phyloP scores from a whole-genome alignment of 2,113 vertebrate genomes.

The Eublepharis macularius region DNA sequence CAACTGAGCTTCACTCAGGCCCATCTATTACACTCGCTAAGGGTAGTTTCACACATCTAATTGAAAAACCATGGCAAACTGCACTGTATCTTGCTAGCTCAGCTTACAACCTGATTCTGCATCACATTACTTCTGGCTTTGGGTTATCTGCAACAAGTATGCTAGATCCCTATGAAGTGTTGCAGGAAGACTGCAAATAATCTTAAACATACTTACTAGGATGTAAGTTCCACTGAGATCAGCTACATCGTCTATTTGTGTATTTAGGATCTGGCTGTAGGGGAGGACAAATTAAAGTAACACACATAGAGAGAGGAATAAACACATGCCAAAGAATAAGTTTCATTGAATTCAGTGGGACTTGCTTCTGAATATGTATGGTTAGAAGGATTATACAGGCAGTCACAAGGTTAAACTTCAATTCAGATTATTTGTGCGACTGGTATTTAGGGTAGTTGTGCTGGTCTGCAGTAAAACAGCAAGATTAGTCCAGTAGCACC shows the following conservation, averaged over 20 bases:
- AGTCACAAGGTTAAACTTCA: neutral
- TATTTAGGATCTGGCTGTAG: neutral
- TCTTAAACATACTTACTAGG: neutral
- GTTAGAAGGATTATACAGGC: neutral
- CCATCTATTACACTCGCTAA: conserved; percentile 7
- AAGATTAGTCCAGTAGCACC: no score
- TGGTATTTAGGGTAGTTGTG: neutral
- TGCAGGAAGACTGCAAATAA: neutral
- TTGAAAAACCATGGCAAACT: neutral
- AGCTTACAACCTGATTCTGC: neutral
- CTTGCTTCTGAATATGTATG: conserved; percentile 12
- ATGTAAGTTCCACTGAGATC: neutral
- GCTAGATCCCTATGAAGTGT: neutral
- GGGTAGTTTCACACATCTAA: neutral
- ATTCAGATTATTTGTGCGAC: neutral
- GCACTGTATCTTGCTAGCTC: neutral
- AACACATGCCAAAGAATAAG: neutral
- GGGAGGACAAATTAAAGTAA: neutral
- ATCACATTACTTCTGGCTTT: neutral
- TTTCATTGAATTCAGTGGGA: neutral
- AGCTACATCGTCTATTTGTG: neutral
- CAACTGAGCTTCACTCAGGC: neutral
- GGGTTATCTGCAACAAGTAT: neutral
- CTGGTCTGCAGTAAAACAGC: no score
- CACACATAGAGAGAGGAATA: no score